phyloP scores from a whole-genome alignment of 2,888 invertebrate genomes.

The Oasisia sp. region DNA sequence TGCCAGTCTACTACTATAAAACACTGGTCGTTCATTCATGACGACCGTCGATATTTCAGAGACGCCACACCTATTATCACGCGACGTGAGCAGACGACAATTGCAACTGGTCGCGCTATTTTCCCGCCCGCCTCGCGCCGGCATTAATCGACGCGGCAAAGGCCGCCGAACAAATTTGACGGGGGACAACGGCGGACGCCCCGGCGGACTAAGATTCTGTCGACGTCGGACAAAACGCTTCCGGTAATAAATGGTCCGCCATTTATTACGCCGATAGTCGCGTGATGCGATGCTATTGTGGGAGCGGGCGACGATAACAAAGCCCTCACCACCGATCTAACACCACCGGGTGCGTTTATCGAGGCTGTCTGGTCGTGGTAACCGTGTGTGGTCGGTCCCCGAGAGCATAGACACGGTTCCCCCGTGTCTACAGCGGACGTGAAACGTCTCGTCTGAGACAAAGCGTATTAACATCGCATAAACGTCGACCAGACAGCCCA shows the following conservation, averaged over 20 bases:
- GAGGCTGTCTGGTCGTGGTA: background rate
- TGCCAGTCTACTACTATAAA: background rate
- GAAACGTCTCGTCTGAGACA: background rate
- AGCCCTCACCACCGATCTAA: background rate
- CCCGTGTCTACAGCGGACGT: background rate
- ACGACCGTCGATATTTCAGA: background rate
- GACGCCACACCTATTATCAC: background rate
- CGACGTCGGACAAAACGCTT: background rate
- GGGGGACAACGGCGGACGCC: background rate
- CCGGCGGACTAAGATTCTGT: background rate
- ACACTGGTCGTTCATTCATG: constrained; percentile 3
- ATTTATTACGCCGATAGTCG: constrained; percentile 6
- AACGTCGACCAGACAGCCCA: background rate
- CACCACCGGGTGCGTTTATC: constrained; percentile 8
- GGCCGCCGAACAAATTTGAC: background rate
- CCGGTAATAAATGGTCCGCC: constrained; percentile 7
- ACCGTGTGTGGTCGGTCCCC: background rate
- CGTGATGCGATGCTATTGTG: background rate
- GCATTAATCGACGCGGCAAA: constrained; percentile 3
- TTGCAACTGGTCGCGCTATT: background rate
- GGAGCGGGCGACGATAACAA: background rate
- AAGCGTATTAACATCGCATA: background rate
- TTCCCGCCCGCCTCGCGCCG: background rate
- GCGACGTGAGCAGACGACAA: constrained; percentile 3
- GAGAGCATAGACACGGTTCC: background rate